Evolutionary conservation across 1,140 invertebrate species (phyloP).

Genomic region (Dendrolimus kikuchii): DNA sequence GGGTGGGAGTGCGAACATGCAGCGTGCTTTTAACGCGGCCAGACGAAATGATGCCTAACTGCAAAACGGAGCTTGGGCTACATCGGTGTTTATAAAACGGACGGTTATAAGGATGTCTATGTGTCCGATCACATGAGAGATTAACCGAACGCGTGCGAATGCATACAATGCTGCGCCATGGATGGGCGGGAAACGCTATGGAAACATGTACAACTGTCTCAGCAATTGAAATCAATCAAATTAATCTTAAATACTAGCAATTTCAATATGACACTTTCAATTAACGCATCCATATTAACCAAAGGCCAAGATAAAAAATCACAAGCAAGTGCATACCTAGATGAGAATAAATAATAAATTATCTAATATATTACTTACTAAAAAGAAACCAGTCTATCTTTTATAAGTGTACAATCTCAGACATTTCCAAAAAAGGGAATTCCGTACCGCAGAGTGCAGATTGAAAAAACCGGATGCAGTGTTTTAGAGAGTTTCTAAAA

Average conservation of each 20-base stretch:
- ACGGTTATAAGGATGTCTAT: constrained; percentile 54
- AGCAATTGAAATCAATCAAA: constrained; percentile 37
- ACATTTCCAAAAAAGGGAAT: too few species aligned
- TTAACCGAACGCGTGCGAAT: constrained; percentile 68
- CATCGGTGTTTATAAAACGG: constrained; percentile 64
- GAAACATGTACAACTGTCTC: constrained; percentile 43
- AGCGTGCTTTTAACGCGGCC: constrained; percentile 66
- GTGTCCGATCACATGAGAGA: constrained; percentile 64
- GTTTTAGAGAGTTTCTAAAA: too few species aligned
- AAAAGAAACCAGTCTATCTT: too few species aligned
- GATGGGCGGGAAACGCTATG: constrained; percentile 62
- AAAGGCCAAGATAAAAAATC: too few species aligned
- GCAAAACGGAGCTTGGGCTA: constrained; percentile 52
- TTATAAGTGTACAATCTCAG: too few species aligned
- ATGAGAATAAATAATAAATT: too few species aligned
- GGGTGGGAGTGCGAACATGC: constrained; percentile 71
- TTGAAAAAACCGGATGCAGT: too few species aligned
- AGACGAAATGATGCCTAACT: constrained; percentile 64
- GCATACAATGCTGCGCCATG: constrained; percentile 50
- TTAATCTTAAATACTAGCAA: constrained; percentile 4
- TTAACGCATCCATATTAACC: too few species aligned
- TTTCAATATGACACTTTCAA: too few species aligned
- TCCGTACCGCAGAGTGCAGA: too few species aligned
- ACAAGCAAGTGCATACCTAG: too few species aligned
- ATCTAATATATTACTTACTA: too few species aligned